Evolutionary conservation across 2,888 invertebrate genomes (phyloP).

Genomic region (Hydroisotoma schaefferi): DNA sequence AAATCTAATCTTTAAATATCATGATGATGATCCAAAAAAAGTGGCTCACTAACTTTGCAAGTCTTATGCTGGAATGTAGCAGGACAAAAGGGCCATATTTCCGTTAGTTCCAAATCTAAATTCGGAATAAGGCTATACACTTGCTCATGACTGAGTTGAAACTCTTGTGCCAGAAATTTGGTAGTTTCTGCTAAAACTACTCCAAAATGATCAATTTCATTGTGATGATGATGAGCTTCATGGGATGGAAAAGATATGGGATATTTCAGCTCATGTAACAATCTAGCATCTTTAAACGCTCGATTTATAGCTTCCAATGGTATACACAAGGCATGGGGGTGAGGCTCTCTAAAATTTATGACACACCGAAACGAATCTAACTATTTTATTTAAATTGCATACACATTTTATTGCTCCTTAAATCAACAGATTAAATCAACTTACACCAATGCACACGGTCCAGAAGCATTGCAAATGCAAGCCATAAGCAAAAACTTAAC

Average conservation of each 20-base stretch:
- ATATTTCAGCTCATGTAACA: conserved; percentile 15
- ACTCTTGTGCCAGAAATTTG: conserved; percentile 52
- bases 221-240: conserved; percentile 30
- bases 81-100: conserved; percentile 39
- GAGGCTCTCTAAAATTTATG: conserved; percentile 21
- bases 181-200: conserved; percentile 52
- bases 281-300: conserved; percentile 36
- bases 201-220: conserved; percentile 50
- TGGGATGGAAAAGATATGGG: conserved; percentile 27
- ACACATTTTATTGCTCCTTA: too few relatives aligned
- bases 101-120: conserved; percentile 37
- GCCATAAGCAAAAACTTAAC: not conserved
- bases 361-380: not conserved
- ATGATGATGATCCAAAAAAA: not conserved
- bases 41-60: conserved; percentile 18
- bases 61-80: conserved; percentile 17
- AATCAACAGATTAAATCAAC: conserved; percentile 12
- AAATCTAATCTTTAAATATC: not conserved
- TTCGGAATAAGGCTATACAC: conserved; percentile 29
- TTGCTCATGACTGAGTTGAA: conserved; percentile 37
- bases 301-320: conserved; percentile 36
- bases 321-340: conserved; percentile 27
- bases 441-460: conserved; percentile 39
- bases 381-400: not conserved
- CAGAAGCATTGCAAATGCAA: conserved; percentile 10